A percentile compares a stretch with the other conserved stretches of the same genome.
Evolutionary conservation across 2,797 vertebrate genomes (phyloP).

Genomic region (Ptychobarbus kaznakovi): DNA sequence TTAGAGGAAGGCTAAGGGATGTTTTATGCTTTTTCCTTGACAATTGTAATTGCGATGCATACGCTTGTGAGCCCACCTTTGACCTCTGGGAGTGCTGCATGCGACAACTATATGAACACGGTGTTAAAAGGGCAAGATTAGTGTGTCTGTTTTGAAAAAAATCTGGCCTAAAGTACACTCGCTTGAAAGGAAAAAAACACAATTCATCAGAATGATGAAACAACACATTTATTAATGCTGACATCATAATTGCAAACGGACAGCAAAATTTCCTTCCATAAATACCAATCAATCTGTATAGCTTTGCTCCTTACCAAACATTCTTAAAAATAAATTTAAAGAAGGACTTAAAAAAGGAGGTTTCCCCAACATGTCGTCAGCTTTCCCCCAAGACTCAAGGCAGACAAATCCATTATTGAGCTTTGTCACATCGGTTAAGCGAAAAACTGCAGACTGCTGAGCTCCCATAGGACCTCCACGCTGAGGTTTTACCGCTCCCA

Average conservation of each 20-base stretch:
- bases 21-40: conserved; percentile 62
- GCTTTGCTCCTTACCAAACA: conserved; percentile 53
- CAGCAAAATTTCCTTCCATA: conserved; percentile 45
- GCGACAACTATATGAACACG: conserved; percentile 27
- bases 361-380: conserved; percentile 48
- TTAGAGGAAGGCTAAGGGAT: conserved; percentile 40
- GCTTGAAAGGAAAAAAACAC: conserved; percentile 41
- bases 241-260: conserved; percentile 48
- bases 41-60: conserved; percentile 60
- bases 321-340: conserved; percentile 36
- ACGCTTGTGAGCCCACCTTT: conserved; percentile 46
- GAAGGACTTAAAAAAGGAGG: conserved; percentile 36
- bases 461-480: conserved; percentile 50
- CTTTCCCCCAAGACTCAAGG: conserved; percentile 30
- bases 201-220: conserved; percentile 46
- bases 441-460: conserved; percentile 57
- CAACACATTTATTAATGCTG: conserved; percentile 21
- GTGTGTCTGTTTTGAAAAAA: conserved; percentile 49
- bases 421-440: conserved; percentile 59
- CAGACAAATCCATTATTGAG: conserved; percentile 47
- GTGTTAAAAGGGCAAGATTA: conserved; percentile 56
- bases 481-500: conserved; percentile 52
- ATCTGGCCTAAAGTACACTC: conserved; percentile 11
- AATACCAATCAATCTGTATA: conserved; percentile 60
- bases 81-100: conserved; percentile 41